A percentile compares a stretch with the other conserved stretches of the same genome.
These are phyloP conservation scores for Hermetia illucens DNA, from an alignment of 1,140 invertebrate species.

Conservation along the genomic window DNA sequence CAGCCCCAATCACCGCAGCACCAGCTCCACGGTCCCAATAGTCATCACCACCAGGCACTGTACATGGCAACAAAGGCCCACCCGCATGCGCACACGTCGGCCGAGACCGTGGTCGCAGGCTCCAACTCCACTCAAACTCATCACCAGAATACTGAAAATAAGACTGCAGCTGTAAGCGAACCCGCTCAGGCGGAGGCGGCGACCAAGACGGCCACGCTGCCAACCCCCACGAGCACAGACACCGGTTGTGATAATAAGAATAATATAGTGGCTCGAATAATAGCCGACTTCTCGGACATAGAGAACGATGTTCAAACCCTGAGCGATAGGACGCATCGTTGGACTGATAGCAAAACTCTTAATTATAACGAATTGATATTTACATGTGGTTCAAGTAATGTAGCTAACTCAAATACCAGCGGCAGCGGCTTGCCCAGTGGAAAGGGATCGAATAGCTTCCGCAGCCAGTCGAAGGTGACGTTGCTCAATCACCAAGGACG, in stretches of 20 bases:
- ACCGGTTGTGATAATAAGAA: conserved; percentile 18
- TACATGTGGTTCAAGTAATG: conserved; percentile 8
- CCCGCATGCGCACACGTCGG: too few relatives aligned
- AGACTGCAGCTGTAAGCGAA: too few relatives aligned
- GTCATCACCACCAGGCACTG: too few relatives aligned
- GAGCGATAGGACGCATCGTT: conserved; percentile 6
- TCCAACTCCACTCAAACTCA: too few relatives aligned
- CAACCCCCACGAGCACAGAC: not conserved
- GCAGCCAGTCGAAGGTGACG: conserved; percentile 3
- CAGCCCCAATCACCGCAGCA: not conserved
- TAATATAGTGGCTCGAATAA: conserved; percentile 24
- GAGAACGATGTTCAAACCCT: conserved; percentile 18
- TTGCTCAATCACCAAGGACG: conserved; percentile 15
- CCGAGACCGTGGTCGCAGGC: too few relatives aligned
- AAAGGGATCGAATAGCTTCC: not conserved
- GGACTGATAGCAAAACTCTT: conserved; percentile 4
- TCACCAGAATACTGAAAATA: too few relatives aligned
- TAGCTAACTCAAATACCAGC: not conserved
- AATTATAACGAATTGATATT: conserved; percentile 11
- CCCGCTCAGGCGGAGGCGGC: conserved; percentile 9
- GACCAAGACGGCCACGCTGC: conserved; percentile 4
- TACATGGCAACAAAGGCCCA: too few relatives aligned
- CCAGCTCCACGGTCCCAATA: not conserved
- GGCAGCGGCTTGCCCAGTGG: not conserved
- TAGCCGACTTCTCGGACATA: conserved; percentile 27